Evolutionary conservation across 2,888 invertebrate genomes (phyloP).

Genomic region (Apamea crenata): DNA sequence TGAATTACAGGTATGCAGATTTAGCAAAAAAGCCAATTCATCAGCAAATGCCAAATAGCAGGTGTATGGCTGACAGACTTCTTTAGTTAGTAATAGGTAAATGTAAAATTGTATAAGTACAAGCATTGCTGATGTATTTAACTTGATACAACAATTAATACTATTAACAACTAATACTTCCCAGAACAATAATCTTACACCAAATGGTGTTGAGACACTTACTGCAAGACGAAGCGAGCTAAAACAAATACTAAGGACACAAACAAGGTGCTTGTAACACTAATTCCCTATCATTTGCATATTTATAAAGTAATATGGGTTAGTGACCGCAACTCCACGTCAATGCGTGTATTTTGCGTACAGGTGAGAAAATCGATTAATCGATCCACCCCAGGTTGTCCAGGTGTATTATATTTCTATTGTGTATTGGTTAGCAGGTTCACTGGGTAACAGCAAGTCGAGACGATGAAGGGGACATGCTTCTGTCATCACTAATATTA

Average conservation of each 20-base stretch:
- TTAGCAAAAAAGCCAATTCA: too few species aligned
- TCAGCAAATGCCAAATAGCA: too few species aligned
- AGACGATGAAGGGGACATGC: not conserved
- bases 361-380: too few species aligned
- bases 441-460: too few species aligned
- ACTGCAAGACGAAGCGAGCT: not conserved
- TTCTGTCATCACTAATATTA: not conserved
- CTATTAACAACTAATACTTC: constrained; percentile 1
- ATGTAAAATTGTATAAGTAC: not conserved
- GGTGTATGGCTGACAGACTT: too few species aligned
- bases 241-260: not conserved
- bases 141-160: not conserved
- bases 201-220: not conserved
- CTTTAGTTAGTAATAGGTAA: too few species aligned
- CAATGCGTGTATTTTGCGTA: too few species aligned
- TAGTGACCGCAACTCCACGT: too few species aligned
- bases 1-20: constrained; percentile 87
- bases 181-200: not conserved
- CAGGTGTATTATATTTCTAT: too few species aligned
- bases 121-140: not conserved
- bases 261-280: not conserved
- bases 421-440: too few species aligned
- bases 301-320: not conserved
- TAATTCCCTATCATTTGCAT: not conserved
- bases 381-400: too few species aligned